Percentiles rank a stretch among this genome's conserved stretches.
Conservation (phyloP, 2,113 vertebrate species). For the Synodontis membranacea region DNA sequence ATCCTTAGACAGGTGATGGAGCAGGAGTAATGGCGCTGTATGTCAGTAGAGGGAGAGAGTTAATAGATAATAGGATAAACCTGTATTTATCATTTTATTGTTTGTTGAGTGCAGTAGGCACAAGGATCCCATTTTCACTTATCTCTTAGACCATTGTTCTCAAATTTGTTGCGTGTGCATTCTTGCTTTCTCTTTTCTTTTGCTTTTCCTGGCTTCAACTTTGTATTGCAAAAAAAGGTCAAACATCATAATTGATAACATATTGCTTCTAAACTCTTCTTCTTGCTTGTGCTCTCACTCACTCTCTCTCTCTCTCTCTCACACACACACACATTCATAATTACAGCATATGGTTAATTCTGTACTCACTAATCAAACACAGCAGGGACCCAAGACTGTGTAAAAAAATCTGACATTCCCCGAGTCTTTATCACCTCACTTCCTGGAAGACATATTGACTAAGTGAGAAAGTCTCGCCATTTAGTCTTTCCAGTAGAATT, state of each 20-base stretch:
- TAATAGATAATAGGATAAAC: neutral
- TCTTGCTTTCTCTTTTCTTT: conserved; percentile 18
- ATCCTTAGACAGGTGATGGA: neutral
- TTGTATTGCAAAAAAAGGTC: conserved; percentile 24
- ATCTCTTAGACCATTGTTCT: conserved; percentile 17
- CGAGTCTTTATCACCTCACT: conserved; percentile 24
- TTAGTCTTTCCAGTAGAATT: neutral
- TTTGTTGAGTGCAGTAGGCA: conserved; percentile 26
- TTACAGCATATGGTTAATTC: conserved; percentile 32
- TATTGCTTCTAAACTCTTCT: conserved; percentile 22
- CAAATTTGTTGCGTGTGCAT: neutral
- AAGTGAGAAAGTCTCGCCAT: conserved; percentile 35
- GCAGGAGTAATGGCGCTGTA: neutral
- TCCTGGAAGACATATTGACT: conserved; percentile 31
- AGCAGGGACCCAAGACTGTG: conserved; percentile 7
- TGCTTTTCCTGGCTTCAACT: conserved; percentile 12
- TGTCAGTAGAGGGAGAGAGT: neutral
- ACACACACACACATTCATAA: neutral
- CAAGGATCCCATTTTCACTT: conserved; percentile 1
- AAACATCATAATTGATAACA: conserved; percentile 34
- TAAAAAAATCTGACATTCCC: conserved; percentile 32
- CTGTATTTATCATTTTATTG: conserved; percentile 6
- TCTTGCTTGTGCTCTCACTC: neutral
- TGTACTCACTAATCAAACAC: conserved; percentile 38
- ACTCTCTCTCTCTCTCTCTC: neutral